Conservation (phyloP, 2,888 invertebrate genomes). For the Taphrorychus bicolor region DNA sequence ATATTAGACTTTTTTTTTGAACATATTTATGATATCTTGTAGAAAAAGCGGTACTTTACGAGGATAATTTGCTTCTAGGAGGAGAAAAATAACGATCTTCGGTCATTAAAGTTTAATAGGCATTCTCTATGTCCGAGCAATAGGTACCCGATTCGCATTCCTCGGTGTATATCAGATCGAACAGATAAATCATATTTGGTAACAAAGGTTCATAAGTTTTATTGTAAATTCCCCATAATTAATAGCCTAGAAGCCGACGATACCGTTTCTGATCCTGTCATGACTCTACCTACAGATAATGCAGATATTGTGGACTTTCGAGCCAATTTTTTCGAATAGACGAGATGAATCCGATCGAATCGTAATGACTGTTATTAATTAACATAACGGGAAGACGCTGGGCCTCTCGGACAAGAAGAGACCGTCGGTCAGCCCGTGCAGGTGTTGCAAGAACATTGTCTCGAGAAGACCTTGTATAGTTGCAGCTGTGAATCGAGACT, state of each 20-base stretch:
- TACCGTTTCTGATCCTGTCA: conserved; percentile 24
- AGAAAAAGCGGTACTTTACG: too few relatives aligned
- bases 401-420: conserved; percentile 13
- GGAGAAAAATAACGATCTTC: neutral
- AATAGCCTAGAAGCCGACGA: neutral
- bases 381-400: conserved; percentile 27
- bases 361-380: conserved; percentile 34
- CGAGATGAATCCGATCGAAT: conserved; percentile 25
- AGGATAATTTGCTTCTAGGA: neutral
- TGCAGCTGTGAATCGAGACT: neutral
- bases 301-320: conserved; percentile 18
- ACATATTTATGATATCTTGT: neutral
- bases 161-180: neutral
- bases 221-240: neutral
- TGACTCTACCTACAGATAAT: conserved; percentile 28
- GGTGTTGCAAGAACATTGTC: conserved; percentile 12
- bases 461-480: neutral
- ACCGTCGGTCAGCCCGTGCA: conserved; percentile 9
- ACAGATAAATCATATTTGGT: neutral
- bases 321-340: conserved; percentile 19
- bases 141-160: neutral
- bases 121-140: neutral
- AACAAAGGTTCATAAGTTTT: neutral
- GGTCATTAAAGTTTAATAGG: neutral
- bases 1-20: neutral